Conservation (phyloP, 2,113 vertebrate genomes). For the Pleuronectes platessa region DNA sequence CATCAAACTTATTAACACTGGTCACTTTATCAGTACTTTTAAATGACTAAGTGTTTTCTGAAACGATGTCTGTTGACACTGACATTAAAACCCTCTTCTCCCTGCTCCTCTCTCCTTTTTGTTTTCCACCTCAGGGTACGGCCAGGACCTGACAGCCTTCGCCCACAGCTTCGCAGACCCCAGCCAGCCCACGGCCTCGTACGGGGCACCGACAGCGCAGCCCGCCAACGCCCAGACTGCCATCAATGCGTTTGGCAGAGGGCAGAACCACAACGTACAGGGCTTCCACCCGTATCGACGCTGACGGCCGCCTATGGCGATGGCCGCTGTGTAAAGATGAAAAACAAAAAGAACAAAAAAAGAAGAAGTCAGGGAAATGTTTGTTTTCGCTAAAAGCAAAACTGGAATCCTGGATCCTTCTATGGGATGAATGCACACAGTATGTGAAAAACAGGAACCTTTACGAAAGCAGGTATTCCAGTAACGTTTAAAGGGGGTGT, state of each 20-base stretch:
- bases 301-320: constrained; percentile 77
- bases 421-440: constrained; percentile 64
- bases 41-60: constrained; percentile 24
- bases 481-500: constrained; percentile 73
- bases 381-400: constrained; percentile 77
- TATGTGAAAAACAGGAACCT: constrained; percentile 72
- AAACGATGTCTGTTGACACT: not conserved
- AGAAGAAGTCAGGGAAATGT: constrained; percentile 85
- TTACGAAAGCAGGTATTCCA: constrained; percentile 78
- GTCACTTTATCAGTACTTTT: not conserved
- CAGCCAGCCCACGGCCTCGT: constrained; percentile 91
- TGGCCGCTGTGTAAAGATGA: constrained; percentile 71
- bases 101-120: not conserved
- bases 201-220: constrained; percentile 90
- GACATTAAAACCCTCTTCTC: constrained; percentile 3
- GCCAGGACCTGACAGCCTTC: constrained; percentile 97
- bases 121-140: constrained; percentile 86
- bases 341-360: constrained; percentile 55
- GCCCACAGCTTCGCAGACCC: constrained; percentile 96
- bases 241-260: constrained; percentile 91
- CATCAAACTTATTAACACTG: not conserved
- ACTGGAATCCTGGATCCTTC: constrained; percentile 79
- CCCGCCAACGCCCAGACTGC: constrained; percentile 88
- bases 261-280: constrained; percentile 99
- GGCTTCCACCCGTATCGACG: constrained; percentile 99